Conservation (phyloP, 2,888 invertebrate genomes). For the Mylabris sibirica region DNA sequence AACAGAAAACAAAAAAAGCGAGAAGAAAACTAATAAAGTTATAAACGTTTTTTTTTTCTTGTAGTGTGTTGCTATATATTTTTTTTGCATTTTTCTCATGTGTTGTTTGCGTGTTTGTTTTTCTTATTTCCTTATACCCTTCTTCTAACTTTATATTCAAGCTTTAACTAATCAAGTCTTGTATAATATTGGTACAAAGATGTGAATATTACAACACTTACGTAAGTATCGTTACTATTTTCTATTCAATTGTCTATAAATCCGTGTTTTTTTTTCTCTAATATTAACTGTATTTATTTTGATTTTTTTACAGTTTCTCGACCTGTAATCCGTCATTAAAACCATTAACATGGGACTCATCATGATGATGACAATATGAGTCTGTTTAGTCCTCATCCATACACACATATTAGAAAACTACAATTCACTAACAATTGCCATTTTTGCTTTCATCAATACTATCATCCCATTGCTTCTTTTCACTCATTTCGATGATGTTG, state of each 20-base stretch:
- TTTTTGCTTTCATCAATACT: too few species aligned
- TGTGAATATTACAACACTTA: not conserved
- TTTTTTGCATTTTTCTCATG: constrained; percentile 26
- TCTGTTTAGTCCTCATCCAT: constrained; percentile 12
- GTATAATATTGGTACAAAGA: too few species aligned
- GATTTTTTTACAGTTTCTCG: constrained; percentile 46
- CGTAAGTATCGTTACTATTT: not conserved
- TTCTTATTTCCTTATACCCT: not conserved
- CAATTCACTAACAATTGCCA: too few species aligned
- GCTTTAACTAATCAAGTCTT: not conserved
- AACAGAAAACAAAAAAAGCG: not conserved
- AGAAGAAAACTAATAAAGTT: constrained; percentile 43
- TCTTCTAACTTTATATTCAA: not conserved
- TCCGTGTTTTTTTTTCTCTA: not conserved
- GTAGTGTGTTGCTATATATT: constrained; percentile 37
- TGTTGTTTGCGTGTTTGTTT: not conserved
- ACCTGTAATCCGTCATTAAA: constrained; percentile 47
- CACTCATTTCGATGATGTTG: constrained; percentile 16
- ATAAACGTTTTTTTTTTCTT: constrained; percentile 50
- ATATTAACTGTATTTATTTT: too few species aligned
- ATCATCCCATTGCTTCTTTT: too few species aligned
- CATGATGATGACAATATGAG: constrained; percentile 42
- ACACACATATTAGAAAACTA: too few species aligned
- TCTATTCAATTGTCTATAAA: not conserved
- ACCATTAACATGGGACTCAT: constrained; percentile 32